Base-by-base conservation (phyloP, 2,797 vertebrate species). In the Bucorvus abyssinicus region DNA sequence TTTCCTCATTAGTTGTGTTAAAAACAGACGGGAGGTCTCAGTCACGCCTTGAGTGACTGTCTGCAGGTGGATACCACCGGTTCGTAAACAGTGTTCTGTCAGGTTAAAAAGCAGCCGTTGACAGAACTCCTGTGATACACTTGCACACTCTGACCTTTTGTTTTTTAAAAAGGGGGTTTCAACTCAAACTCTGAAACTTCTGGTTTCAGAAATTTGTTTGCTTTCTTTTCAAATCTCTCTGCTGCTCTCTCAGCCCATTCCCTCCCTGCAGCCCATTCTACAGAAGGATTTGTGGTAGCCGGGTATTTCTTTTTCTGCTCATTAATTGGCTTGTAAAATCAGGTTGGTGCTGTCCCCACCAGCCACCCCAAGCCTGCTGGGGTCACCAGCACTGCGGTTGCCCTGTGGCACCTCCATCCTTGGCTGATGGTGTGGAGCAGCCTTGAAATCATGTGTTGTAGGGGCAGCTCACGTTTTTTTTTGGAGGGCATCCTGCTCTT, bases 21-120 rank as follows among this genome's bases (percentile, higher is more conserved):
- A 89, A 93, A 92, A 83, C 27, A 74, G 60, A 80, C 60, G 34
- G 50, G 77, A 73, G 89, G 64, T 71, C 76, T 94, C 68, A 77
- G 60, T 42, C 32, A n/a, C 36, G 24, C 24, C 55, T 91, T 80
- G 74, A 65, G 90, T 32, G 52, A 60, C 49, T 57, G 30, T 19
- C 61, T 87, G 69, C 26, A 80, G 82, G 85, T n/a, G n/a, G 75
- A 60, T 57, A 45, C 24, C 34, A 9, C 15, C 40, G 23, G 63
- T 93, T 45, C 55, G 38, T 55, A 69, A 82, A 50, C 17, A 84
- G 10, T 4, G 2, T 53, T 79, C 45, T 47, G 34, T 13, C 50
- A 55, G 9, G 36, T 64, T 47, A 53, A 64, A 91, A 89, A 82
- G 38, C 42, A 91, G 38, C 14, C 19, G 5, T 55, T 86, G 77